These are phyloP conservation scores for Mastacembelus armatus DNA, from an alignment of 2,797 vertebrate species.

Conservation along the genomic window DNA sequence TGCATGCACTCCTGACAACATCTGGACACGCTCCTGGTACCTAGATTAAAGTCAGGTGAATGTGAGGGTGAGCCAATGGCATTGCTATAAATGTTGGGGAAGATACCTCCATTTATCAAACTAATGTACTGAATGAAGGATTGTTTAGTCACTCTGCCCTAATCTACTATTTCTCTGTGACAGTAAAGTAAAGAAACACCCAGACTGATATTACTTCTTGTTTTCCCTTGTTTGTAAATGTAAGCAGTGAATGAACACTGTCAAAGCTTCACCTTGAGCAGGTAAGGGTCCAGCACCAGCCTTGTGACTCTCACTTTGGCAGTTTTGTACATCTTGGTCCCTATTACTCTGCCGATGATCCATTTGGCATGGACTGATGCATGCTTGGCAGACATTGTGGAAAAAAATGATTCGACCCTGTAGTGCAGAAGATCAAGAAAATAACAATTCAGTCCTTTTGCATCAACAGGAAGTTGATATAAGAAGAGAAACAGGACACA, in stretches of 20 bases:
- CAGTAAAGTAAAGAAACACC: not conserved
- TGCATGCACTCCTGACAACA: too few relatives aligned
- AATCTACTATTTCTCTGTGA: too few relatives aligned
- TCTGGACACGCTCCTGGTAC: too few relatives aligned
- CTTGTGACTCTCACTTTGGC: constrained; percentile 96
- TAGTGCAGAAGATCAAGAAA: not conserved
- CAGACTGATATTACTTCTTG: not conserved
- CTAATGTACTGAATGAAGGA: too few relatives aligned
- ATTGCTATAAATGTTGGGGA: too few relatives aligned
- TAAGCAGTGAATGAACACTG: not conserved
- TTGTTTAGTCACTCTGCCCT: too few relatives aligned
- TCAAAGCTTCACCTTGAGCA: constrained; percentile 87
- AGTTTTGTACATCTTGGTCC: constrained; percentile 95
- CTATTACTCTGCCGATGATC: constrained; percentile 95
- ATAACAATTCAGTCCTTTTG: too few relatives aligned
- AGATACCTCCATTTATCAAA: too few relatives aligned
- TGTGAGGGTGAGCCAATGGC: too few relatives aligned
- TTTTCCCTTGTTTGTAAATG: not conserved
- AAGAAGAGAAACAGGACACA: not conserved
- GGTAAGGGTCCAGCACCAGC: constrained; percentile 92
- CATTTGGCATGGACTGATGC: constrained; percentile 92
- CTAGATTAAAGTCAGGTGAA: too few relatives aligned
- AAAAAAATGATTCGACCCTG: constrained; percentile 19
- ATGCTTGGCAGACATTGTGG: constrained; percentile 79
- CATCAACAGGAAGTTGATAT: not conserved